These are phyloP conservation scores for Isoperla grammatica DNA, from an alignment of 2,888 invertebrate genomes.

Conservation along the genomic window DNA sequence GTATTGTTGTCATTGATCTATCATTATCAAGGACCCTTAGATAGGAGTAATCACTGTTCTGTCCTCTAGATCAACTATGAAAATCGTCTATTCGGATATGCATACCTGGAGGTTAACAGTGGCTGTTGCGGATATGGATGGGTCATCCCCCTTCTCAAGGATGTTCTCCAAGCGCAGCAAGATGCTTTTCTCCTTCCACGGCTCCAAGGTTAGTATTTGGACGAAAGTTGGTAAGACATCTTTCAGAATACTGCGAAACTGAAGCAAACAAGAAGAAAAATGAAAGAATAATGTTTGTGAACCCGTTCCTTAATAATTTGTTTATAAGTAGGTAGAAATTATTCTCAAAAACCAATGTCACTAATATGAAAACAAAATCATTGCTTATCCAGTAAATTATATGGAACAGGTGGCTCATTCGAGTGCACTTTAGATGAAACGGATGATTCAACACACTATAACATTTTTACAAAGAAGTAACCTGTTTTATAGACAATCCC, in stretches of 20 bases:
- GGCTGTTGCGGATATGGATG: conserved; percentile 47
- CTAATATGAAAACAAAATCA: neutral
- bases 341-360: neutral
- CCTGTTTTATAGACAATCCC: no score
- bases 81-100: neutral
- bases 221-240: conserved; percentile 62
- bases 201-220: conserved; percentile 73
- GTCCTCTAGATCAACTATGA: no score
- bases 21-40: no score
- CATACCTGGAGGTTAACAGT: conserved; percentile 48
- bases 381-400: no score
- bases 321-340: neutral
- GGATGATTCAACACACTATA: no score
- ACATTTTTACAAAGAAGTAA: no score
- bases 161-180: conserved; percentile 74
- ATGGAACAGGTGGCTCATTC: no score
- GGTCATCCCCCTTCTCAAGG: conserved; percentile 58
- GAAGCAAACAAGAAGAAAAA: neutral
- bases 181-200: conserved; percentile 57
- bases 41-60: no score
- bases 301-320: neutral
- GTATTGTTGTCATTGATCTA: no score
- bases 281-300: neutral
- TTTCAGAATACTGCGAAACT: no score
- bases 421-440: no score